Conservation (phyloP, 2,888 invertebrate species). For the Pachymerium ferrugineum region DNA sequence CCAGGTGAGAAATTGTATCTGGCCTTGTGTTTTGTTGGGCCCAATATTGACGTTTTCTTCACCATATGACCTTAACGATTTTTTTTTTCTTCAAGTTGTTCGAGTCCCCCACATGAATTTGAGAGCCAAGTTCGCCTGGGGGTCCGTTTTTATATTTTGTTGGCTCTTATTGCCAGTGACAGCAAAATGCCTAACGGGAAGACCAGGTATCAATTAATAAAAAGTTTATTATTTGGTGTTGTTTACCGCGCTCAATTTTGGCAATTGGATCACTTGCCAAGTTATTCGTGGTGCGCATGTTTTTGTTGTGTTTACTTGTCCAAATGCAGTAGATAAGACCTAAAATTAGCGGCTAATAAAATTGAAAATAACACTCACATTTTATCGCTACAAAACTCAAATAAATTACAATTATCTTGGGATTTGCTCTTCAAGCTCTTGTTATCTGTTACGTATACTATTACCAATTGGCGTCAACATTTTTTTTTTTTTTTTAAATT, state of each 20-base stretch:
- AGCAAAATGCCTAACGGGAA: slow-evolving; percentile 9
- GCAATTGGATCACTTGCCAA: slow-evolving; percentile 15
- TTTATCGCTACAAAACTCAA: background rate
- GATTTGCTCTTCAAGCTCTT: slow-evolving; percentile 5
- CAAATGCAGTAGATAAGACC: slow-evolving; percentile 28
- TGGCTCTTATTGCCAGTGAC: background rate
- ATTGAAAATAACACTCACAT: background rate
- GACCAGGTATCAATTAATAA: background rate
- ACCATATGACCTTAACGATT: background rate
- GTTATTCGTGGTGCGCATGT: slow-evolving; percentile 25
- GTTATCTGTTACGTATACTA: slow-evolving; percentile 17
- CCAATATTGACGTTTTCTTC: slow-evolving; percentile 9
- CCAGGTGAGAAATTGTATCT: background rate
- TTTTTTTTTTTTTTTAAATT: background rate
- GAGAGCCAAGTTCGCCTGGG: slow-evolving; percentile 8
- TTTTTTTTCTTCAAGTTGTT: background rate
- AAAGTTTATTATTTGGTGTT: background rate
- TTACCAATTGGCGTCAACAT: slow-evolving; percentile 10
- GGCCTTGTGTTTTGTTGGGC: background rate
- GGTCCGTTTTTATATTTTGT: background rate
- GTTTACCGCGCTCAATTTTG: slow-evolving; percentile 4
- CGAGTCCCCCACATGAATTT: slow-evolving; percentile 20
- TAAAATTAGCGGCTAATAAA: slow-evolving; percentile 28
- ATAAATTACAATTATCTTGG: slow-evolving; percentile 23
- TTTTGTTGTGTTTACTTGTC: slow-evolving; percentile 32